Percentiles rank a stretch among this genome's conserved stretches.
phyloP scores from a whole-genome alignment of 2,113 vertebrate species.

The Stegostoma tigrinum region DNA sequence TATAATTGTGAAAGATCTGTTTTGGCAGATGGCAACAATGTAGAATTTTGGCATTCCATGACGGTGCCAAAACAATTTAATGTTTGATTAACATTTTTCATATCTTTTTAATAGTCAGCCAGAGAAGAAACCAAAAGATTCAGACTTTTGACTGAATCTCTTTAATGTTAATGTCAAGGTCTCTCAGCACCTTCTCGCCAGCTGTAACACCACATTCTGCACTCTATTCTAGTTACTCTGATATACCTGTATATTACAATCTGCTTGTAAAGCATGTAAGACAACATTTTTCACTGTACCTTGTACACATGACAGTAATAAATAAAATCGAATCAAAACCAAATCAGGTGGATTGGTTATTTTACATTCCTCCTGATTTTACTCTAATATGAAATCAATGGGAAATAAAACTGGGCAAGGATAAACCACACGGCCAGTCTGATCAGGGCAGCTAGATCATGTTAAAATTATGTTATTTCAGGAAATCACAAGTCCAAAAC shows the following conservation, averaged over 20 bases:
- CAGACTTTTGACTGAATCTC: too few species aligned
- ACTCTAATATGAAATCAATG: neutral
- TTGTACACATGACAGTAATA: too few species aligned
- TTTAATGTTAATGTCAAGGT: too few species aligned
- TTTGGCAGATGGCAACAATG: neutral
- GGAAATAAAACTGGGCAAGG: neutral
- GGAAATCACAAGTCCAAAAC: neutral
- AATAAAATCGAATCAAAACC: too few species aligned
- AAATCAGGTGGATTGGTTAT: neutral
- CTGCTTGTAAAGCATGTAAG: too few species aligned
- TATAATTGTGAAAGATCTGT: neutral
- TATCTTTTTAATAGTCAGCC: neutral
- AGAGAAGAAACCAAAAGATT: neutral
- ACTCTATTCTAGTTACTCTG: too few species aligned
- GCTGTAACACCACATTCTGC: too few species aligned
- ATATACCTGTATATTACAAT: too few species aligned
- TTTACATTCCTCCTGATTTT: neutral
- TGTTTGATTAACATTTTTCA: neutral
- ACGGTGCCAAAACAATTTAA: neutral
- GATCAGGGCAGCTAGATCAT: neutral
- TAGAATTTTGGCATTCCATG: neutral
- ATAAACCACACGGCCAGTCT: too few species aligned
- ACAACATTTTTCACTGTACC: too few species aligned
- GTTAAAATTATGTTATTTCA: neutral
- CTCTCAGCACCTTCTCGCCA: too few species aligned